These are phyloP conservation scores for Elysia crispata DNA, from an alignment of 2,888 invertebrate genomes.

Conservation along the genomic window DNA sequence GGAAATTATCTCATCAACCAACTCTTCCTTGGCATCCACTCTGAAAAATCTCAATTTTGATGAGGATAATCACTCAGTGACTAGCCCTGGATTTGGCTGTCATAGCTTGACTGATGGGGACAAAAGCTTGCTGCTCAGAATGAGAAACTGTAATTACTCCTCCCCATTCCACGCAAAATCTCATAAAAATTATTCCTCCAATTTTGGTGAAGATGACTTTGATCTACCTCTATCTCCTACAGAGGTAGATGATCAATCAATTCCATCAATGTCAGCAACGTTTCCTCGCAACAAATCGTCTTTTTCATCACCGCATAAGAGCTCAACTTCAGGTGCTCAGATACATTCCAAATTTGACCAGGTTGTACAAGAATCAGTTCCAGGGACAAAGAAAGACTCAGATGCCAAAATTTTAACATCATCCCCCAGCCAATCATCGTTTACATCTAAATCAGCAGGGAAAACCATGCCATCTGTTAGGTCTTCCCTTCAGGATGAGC, in stretches of 20 bases:
- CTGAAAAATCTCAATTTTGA: constrained; percentile 40
- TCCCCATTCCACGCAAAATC: constrained; percentile 68
- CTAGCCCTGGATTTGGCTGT: constrained; percentile 49
- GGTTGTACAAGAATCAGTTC: too few relatives aligned
- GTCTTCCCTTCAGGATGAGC: too few relatives aligned
- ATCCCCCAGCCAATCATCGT: background rate
- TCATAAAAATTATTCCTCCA: constrained; percentile 40
- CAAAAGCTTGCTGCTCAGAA: constrained; percentile 57
- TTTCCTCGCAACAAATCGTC: too few relatives aligned
- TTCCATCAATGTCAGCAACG: too few relatives aligned
- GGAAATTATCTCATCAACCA: constrained; percentile 70
- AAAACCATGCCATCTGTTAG: too few relatives aligned
- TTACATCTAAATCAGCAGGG: background rate
- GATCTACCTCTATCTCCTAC: too few relatives aligned
- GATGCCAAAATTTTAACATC: background rate
- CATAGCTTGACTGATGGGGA: constrained; percentile 68
- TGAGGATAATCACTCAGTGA: too few relatives aligned
- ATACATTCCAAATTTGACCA: too few relatives aligned
- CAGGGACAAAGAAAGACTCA: too few relatives aligned
- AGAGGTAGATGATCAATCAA: too few relatives aligned
- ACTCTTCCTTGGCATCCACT: constrained; percentile 58
- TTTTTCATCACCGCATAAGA: too few relatives aligned
- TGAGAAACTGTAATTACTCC: constrained; percentile 56
- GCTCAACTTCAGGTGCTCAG: too few relatives aligned
- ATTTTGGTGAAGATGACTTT: background rate